These are phyloP conservation scores for Phthorimaea operculella DNA, from an alignment of 1,140 invertebrate species.

Conservation along the genomic window DNA sequence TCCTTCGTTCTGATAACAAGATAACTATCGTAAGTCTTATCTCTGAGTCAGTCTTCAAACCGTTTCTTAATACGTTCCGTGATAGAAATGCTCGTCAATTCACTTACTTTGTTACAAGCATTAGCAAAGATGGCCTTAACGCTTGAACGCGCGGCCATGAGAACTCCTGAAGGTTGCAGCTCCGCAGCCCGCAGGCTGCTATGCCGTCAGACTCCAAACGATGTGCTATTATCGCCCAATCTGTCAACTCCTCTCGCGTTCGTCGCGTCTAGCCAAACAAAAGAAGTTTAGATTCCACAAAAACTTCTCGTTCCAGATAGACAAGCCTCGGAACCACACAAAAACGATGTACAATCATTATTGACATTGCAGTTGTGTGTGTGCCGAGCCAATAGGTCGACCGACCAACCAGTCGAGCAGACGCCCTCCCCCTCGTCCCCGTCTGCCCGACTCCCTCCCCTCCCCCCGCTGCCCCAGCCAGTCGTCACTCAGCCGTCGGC, in stretches of 20 bases:
- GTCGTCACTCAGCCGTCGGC: slow-evolving; percentile 46
- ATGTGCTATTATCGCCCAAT: neutral
- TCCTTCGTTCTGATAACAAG: slow-evolving; percentile 18
- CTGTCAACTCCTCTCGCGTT: neutral
- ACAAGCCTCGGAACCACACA: slow-evolving; percentile 16
- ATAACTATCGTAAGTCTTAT: slow-evolving; percentile 13
- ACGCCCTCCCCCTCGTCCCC: slow-evolving; percentile 58
- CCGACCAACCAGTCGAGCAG: slow-evolving; percentile 63
- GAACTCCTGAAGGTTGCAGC: slow-evolving; percentile 53
- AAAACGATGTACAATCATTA: slow-evolving; percentile 53
- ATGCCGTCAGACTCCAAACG: neutral
- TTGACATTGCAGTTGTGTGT: slow-evolving; percentile 34
- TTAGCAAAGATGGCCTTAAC: slow-evolving; percentile 54
- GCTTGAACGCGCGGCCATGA: slow-evolving; percentile 53
- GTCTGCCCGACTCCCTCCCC: slow-evolving; percentile 46
- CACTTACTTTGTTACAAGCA: slow-evolving; percentile 32
- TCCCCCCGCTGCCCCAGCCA: slow-evolving; percentile 37
- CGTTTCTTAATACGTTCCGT: neutral
- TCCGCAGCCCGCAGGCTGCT: slow-evolving; percentile 15
- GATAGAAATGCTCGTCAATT: slow-evolving; percentile 18
- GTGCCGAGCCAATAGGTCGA: slow-evolving; percentile 60
- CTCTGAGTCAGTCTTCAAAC: neutral
- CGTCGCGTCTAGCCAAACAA: neutral
- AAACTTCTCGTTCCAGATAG: slow-evolving; percentile 5
- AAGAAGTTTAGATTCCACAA: neutral